Conservation (phyloP, 2,888 invertebrate species). For the Drosophila mayaguana region DNA sequence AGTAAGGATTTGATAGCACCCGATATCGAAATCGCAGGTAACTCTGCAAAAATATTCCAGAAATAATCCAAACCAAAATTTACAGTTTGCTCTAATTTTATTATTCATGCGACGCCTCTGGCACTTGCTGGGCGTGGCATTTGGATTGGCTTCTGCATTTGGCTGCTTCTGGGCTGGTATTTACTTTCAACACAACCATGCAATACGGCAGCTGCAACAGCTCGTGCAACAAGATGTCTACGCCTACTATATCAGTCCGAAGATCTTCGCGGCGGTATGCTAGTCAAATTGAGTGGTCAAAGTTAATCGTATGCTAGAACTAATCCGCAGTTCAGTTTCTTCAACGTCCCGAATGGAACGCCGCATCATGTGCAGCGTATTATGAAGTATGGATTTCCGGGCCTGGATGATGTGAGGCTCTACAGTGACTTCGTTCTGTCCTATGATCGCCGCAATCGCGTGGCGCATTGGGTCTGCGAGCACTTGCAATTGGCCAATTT, state of each 20-base stretch:
- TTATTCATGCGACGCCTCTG: conserved; percentile 40
- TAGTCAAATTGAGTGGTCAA: conserved; percentile 6
- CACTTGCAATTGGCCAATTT: conserved; percentile 92
- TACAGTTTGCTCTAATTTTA: background rate
- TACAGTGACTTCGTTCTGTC: conserved; percentile 96
- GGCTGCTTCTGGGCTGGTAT: conserved; percentile 64
- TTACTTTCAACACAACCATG: conserved; percentile 71
- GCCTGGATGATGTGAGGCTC: conserved; percentile 93
- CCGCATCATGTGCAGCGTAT: conserved; percentile 88
- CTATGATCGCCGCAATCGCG: conserved; percentile 94
- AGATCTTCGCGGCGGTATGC: conserved; percentile 64
- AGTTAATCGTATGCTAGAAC: background rate
- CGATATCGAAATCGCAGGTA: conserved; percentile 9
- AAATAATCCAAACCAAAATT: background rate
- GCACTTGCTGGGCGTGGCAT: conserved; percentile 44
- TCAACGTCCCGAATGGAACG: conserved; percentile 21
- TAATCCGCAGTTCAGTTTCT: conserved; percentile 57
- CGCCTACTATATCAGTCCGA: conserved; percentile 69
- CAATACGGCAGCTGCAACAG: conserved; percentile 45
- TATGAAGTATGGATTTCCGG: conserved; percentile 97
- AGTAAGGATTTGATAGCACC: no score
- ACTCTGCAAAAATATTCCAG: background rate
- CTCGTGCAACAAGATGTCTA: conserved; percentile 71
- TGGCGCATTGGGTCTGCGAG: conserved; percentile 98
- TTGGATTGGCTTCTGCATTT: conserved; percentile 46